Evolutionary conservation across 2,797 vertebrate species (phyloP), one percentile per base, ranked within the genome.

Genomic region (Mormyrus proboscirostris): DNA sequence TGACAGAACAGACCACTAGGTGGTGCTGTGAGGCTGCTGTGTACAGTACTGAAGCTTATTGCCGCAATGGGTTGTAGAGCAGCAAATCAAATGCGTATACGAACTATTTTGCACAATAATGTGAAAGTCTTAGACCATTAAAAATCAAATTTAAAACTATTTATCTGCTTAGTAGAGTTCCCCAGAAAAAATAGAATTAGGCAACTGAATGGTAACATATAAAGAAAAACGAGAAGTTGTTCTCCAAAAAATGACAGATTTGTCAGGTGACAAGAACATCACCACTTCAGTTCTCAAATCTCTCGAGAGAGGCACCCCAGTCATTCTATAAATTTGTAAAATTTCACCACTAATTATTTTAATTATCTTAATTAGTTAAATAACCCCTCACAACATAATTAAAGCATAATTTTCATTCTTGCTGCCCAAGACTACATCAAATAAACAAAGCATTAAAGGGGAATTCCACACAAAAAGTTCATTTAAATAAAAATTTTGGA

Each of bases 1-100:
- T 62, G 22, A 47, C 25, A 86, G 14, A 59, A 50, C n/a, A 1
- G n/a, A 57, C 82, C 88, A 89, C 88, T 89, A 69, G 88, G 29
- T 89, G 88, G 82, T 16, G 55, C 73, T 89, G 79, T 22, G 47
- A 16, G 22, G 53, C 53, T 83, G 41, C 41, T 25, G 19, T 47
- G 7, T 14, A 47, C 8, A 82, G 41, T 14, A 83, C 16, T 33
- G 57, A 79, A 49, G 19, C 76, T 19, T 47, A 82, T 47, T 7
- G 41, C 19, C 4, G 14, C 38, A 79, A 38, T 79, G 41, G 73
- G 16, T 19, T 6, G 16, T 79, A n/a, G 12, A 38, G 19, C 73
- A 79, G 16, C 33, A 44, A 41, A 5, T 41, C 33, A 82, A 47
- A 82, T 19, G 22, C 16, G 16, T 47, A n/a, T 41, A 47, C 16